Base-by-base conservation (phyloP, 1,140 invertebrate species). In the Armadillidium nasatum region DNA sequence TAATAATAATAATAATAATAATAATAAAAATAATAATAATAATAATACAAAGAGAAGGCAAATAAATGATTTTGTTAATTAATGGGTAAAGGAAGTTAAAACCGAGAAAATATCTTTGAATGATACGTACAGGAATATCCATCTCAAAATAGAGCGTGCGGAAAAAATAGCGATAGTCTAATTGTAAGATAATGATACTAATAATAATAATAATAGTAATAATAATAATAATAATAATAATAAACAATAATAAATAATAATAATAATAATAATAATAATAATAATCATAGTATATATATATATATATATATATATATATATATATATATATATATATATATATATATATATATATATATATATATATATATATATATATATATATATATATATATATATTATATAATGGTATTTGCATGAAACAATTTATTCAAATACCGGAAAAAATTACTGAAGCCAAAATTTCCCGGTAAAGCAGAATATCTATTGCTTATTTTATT, bases 371-470 rank as follows among this genome's bases (percentile, higher is more conserved):
- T 73, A 23, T 21, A 44, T 70, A 72, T 69, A 21, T n/a, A 21
- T 43, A 33, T 72, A 68, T 76, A 75, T 69, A 74, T 76, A 73
- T 72, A 45, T 73, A 73, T 76, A 44, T 76, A 45, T 73, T 33
- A 33, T 33, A 33, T 33, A 33, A 33, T 33, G 33, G 33, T 33
- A 33, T 33, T 33, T 33, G 2, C 6, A 33, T 33, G 1, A 33
- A 33, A 6, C 1, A 33, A 6, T 33, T 33, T 33, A 33, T 33
- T 33, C 33, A 33, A 3, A 33, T 33, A 33, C 1, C 33, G 33
- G 33, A 33, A 33, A 3, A 33, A 33, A 33, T 3, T 33, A 33
- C 6, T 33, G 33, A 1, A 33, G 6, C 33, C 33, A 33, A 33
- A 33, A 33, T 33, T 33, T 1, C 33, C 1, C 2, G 33, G 33